phyloP scores from a whole-genome alignment of 2,888 invertebrate species.

The Xanthorhoe spadicearia region DNA sequence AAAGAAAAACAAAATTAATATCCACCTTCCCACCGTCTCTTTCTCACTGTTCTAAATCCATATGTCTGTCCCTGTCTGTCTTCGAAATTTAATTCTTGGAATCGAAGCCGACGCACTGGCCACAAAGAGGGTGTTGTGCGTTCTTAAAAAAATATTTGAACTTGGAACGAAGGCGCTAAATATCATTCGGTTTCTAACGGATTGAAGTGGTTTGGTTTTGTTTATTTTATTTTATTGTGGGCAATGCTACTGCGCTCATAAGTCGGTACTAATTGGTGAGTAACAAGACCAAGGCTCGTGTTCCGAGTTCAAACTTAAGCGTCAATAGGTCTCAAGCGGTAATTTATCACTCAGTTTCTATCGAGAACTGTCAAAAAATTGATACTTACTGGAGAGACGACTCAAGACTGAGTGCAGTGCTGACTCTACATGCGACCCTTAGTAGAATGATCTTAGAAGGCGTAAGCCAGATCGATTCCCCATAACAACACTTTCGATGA shows the following conservation, averaged over 20 bases:
- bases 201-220: conserved; percentile 26
- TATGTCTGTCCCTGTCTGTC: conserved; percentile 56
- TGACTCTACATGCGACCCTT: no score
- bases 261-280: conserved; percentile 3
- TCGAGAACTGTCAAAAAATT: no score
- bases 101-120: conserved; percentile 68
- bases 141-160: conserved; percentile 70
- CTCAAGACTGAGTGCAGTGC: no score
- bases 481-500: no score
- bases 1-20: conserved; percentile 81
- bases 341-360: no score
- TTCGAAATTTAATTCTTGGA: conserved; percentile 82
- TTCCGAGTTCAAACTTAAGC: no score
- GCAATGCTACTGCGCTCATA: conserved; percentile 9
- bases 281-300: neutral
- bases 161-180: conserved; percentile 62
- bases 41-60: conserved; percentile 30
- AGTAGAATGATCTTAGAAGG: no score
- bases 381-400: no score
- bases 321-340: no score
- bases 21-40: conserved; percentile 58
- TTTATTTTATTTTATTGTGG: conserved; percentile 14
- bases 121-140: conserved; percentile 83
- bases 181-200: conserved; percentile 62
- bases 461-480: no score